Conservation (phyloP, 2,113 vertebrate species). For the Parus major region DNA sequence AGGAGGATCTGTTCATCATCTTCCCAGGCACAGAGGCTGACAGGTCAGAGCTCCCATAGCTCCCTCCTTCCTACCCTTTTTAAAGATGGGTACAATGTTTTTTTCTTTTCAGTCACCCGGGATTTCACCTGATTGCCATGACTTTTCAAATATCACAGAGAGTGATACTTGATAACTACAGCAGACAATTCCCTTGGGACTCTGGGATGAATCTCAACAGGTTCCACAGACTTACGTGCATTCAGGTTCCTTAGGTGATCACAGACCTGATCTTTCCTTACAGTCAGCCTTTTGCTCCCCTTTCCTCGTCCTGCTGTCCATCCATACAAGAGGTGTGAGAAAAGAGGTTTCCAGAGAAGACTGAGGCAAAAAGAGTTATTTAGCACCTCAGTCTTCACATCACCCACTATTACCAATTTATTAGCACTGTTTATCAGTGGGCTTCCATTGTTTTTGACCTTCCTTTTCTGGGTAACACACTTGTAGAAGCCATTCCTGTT, state of each 20-base stretch:
- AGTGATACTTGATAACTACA: not conserved
- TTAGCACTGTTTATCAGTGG: not conserved
- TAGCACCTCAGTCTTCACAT: not conserved
- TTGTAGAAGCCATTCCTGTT: not conserved
- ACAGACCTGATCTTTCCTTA: not conserved
- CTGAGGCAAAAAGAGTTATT: not conserved
- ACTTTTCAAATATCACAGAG: not conserved
- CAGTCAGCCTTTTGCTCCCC: not conserved
- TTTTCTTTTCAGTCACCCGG: not conserved
- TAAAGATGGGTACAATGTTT: too few relatives aligned
- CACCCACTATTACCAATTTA: not conserved
- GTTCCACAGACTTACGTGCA: rapidly evolving
- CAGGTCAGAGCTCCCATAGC: too few relatives aligned
- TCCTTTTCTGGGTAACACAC: not conserved
- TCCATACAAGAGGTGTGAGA: too few relatives aligned
- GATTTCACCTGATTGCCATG: not conserved
- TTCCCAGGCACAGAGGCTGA: not conserved
- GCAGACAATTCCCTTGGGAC: not conserved
- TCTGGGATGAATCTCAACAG: not conserved
- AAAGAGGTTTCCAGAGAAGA: not conserved
- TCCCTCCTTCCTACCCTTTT: not conserved
- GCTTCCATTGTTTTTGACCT: not conserved
- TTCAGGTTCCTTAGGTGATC: not conserved
- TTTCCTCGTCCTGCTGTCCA: rapidly evolving
- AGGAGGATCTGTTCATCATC: not conserved